Conservation (phyloP, 1,140 invertebrate species). For the Bombyx mandarina region DNA sequence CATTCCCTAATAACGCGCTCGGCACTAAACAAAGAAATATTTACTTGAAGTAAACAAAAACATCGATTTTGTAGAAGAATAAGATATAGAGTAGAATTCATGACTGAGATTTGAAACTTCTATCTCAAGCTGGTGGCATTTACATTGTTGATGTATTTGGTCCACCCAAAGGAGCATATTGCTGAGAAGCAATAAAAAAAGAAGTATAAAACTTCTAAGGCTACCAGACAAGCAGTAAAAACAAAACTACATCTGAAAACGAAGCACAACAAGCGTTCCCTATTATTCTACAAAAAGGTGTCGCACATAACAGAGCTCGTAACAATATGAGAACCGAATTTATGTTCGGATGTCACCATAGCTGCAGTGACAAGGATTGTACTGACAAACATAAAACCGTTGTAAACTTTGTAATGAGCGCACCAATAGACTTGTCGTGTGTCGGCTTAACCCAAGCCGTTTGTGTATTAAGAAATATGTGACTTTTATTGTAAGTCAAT, state of each 20-base stretch:
- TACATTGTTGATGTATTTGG: no score
- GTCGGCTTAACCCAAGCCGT: constrained; percentile 16
- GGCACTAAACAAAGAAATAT: no score
- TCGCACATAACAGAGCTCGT: neutral
- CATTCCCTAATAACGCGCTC: no score
- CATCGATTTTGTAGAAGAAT: no score
- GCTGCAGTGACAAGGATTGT: constrained; percentile 6
- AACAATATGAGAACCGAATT: constrained; percentile 8
- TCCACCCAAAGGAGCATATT: no score
- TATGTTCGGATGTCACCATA: constrained; percentile 1
- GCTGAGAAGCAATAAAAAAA: no score
- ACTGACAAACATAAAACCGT: constrained; percentile 9
- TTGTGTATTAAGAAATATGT: constrained; percentile 63
- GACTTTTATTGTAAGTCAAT: constrained; percentile 66
- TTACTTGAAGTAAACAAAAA: no score
- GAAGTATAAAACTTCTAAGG: no score
- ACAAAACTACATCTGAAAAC: no score
- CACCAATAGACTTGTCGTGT: constrained; percentile 33
- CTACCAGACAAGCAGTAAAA: no score
- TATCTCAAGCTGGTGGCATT: neutral
- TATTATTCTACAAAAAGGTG: neutral
- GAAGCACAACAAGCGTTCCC: no score
- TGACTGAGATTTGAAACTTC: neutral
- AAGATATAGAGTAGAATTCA: neutral
- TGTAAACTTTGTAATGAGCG: constrained; percentile 26